Conservation (phyloP, 2,113 vertebrate species). For the Thalassarche chlororhynchos region DNA sequence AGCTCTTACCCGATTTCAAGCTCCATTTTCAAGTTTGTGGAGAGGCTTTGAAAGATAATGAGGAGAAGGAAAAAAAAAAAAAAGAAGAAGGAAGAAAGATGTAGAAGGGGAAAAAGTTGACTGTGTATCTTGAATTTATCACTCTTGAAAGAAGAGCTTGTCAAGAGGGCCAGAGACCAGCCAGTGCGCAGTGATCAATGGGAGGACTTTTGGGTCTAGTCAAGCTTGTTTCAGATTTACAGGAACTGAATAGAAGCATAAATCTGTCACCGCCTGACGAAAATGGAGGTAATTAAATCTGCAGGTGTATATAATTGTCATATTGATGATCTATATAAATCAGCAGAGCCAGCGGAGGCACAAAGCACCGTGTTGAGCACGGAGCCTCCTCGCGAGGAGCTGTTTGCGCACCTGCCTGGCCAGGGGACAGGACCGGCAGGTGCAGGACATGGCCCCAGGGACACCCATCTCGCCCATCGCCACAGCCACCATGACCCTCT, state of each 20-base stretch:
- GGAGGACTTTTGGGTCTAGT: slow-evolving; percentile 58
- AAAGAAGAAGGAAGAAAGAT: not conserved
- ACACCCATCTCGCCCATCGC: not conserved
- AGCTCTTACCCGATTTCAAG: not conserved
- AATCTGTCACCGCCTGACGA: slow-evolving; percentile 62
- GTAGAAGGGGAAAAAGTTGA: slow-evolving; percentile 23
- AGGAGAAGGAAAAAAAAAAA: not conserved
- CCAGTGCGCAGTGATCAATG: slow-evolving; percentile 37
- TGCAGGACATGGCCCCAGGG: not conserved
- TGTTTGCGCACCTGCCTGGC: not conserved
- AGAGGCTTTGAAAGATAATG: not conserved
- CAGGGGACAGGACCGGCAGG: not conserved
- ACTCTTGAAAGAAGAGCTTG: slow-evolving; percentile 60
- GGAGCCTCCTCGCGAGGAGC: not conserved
- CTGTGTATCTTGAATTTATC: slow-evolving; percentile 57
- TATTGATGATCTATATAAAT: slow-evolving; percentile 71
- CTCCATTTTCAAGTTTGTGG: not conserved
- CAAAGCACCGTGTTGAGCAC: not conserved
- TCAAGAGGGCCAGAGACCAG: slow-evolving; percentile 47
- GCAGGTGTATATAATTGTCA: slow-evolving; percentile 76
- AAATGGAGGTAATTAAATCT: slow-evolving; percentile 77
- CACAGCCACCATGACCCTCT: rapidly evolving
- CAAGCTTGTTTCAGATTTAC: slow-evolving; percentile 73
- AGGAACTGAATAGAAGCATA: slow-evolving; percentile 69
- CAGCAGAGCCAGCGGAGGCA: slow-evolving; percentile 55